Evolutionary conservation across 2,888 invertebrate species (phyloP), one percentile per base, ranked within the genome.

Genomic region (Cryptocheilus praepositus): DNA sequence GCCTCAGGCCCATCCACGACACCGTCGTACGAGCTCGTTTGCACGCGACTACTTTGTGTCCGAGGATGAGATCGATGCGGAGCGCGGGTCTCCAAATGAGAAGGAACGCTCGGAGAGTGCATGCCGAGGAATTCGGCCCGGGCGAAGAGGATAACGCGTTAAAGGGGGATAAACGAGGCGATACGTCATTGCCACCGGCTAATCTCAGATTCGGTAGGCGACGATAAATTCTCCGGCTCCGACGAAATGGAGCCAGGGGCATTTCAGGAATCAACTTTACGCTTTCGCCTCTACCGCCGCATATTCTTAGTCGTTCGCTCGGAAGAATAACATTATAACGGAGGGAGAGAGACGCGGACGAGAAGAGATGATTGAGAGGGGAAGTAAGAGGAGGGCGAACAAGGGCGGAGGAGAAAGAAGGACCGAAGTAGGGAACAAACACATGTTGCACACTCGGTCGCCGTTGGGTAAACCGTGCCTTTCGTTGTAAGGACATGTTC

Each of bases 361-460:
- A 61, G 57, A 61, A 59, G 56, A 49, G 28, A 60, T 46, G 68
- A 62, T 73, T 44, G 56, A 61, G 22, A n/a, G 36, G 56, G 56
- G 67, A 57, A 73, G 54, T 60, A 51, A 67, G 62, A 74, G 45
- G 49, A 61, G 25, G 18, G 52, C 58, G 60, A 69, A 60, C 71
- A 61, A 66, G 74, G 57, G 62, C 70, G 70, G 70, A 62, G 56
- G 63, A 67, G 61, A 72, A 71, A 68, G 62, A 67, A 59, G 43
- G 36, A 36, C 11, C 71, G 73, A 71, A 69, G 74, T 75, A 74
- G 76, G 83, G 79, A 80, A 85, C 85, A 85, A 86, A 87, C 88
- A 88, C 86, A 86, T 87, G 88, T 87, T 85, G 85, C 85, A 85
- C 87, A 86, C 86, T 78, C 83, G 83, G 77, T 75, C 76, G 70